These are phyloP conservation scores for Paracentrotus lividus DNA, from an alignment of 53 echinoderm and acorn worm genomes.

Conservation along the genomic window DNA sequence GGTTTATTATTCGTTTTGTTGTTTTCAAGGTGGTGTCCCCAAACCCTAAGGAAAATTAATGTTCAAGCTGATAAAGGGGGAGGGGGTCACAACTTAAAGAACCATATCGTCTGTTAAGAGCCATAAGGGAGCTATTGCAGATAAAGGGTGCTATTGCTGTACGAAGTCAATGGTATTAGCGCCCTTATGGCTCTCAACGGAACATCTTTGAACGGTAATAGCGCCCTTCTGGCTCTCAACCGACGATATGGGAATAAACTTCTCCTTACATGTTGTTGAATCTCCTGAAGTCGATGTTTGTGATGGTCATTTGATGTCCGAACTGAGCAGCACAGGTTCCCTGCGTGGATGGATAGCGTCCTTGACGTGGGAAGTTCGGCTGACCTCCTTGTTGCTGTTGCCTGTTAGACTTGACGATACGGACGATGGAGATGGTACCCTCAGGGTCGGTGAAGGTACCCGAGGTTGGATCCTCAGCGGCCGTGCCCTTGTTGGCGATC, in stretches of 20 bases:
- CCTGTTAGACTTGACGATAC: not conserved
- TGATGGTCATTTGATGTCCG: constrained; percentile 38
- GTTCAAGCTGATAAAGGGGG: too few relatives aligned
- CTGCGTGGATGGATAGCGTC: not conserved
- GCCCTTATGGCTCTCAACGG: too few relatives aligned
- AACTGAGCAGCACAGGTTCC: not conserved
- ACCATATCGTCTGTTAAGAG: too few relatives aligned
- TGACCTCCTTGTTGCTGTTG: not conserved
- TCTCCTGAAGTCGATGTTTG: constrained; percentile 34
- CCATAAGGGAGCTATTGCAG: too few relatives aligned
- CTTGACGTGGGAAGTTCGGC: not conserved
- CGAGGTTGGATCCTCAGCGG: not conserved
- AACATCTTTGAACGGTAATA: too few relatives aligned
- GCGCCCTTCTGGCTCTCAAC: too few relatives aligned
- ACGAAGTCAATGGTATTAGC: too few relatives aligned
- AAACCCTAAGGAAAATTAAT: too few relatives aligned
- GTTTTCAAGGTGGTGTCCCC: too few relatives aligned
- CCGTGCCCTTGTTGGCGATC: constrained; percentile 63
- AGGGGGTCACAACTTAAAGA: too few relatives aligned
- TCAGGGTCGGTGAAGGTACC: constrained; percentile 51
- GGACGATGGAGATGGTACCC: constrained; percentile 56
- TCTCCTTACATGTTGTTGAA: constrained; percentile 41
- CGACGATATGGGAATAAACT: not conserved
- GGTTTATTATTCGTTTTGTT: too few relatives aligned
- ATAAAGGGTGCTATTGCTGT: too few relatives aligned